Evolutionary conservation across 2,888 invertebrate species (phyloP).

Genomic region (Sipunculus nudus): DNA sequence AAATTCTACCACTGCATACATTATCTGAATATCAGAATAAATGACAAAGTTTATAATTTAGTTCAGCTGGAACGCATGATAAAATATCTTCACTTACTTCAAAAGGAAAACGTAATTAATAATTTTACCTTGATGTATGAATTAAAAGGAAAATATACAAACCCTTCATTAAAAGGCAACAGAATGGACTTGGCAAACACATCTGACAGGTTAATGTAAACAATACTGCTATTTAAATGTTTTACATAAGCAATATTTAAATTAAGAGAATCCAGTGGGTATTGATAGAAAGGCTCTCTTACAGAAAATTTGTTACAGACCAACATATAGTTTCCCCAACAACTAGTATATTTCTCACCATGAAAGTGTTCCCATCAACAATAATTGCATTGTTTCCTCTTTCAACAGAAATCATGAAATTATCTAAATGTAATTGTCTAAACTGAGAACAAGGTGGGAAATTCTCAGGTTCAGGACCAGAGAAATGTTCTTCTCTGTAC

Average conservation of each 20-base stretch:
- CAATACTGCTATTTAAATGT: not conserved
- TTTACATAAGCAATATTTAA: not conserved
- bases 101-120: too few species aligned
- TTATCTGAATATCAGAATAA: too few species aligned
- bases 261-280: not conserved
- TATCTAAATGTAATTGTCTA: not conserved
- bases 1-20: too few species aligned
- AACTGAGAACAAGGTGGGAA: not conserved
- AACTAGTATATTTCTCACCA: not conserved
- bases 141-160: too few species aligned
- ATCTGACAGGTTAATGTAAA: not conserved
- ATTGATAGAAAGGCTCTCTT: not conserved
- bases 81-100: too few species aligned
- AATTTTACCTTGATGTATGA: too few species aligned
- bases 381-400: not conserved
- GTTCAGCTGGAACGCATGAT: too few species aligned
- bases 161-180: not conserved
- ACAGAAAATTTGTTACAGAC: not conserved
- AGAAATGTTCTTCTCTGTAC: not conserved
- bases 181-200: not conserved
- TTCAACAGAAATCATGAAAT: not conserved
- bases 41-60: too few species aligned
- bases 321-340: not conserved
- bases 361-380: not conserved
- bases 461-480: conserved; percentile 1